phyloP scores from a whole-genome alignment of 1,140 invertebrate species.

The Agraylea sexmaculata region DNA sequence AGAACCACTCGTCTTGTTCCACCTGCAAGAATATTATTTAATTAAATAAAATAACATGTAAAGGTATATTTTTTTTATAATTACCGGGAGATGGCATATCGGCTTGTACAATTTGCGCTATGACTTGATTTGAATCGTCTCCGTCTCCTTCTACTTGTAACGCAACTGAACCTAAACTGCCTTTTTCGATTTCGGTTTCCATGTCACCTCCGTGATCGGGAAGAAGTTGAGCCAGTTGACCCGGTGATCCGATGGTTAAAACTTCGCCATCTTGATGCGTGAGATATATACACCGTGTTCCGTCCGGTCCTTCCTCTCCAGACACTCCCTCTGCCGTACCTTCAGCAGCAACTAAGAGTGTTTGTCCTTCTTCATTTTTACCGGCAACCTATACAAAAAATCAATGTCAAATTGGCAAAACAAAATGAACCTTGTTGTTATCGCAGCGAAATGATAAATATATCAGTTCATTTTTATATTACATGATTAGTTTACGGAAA shows the following conservation, averaged over 20 bases:
- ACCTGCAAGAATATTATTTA: constrained; percentile 38
- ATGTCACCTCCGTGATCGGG: constrained; percentile 25
- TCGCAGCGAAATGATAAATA: no score
- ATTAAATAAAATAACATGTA: constrained; percentile 3
- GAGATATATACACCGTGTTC: constrained; percentile 29
- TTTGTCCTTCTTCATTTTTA: constrained; percentile 64
- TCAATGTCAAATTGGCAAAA: no score
- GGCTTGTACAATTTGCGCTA: constrained; percentile 70
- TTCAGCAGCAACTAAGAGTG: constrained; percentile 52
- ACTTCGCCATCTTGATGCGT: constrained; percentile 26
- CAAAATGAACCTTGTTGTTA: no score
- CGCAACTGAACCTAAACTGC: constrained; percentile 37
- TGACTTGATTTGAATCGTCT: constrained; percentile 53
- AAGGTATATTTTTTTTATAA: constrained; percentile 9
- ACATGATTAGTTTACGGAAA: no score
- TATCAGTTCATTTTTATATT: no score
- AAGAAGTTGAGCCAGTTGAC: constrained; percentile 35
- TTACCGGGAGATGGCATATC: constrained; percentile 67
- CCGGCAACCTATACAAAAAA: constrained; percentile 49
- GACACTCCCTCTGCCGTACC: constrained; percentile 57
- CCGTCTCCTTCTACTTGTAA: constrained; percentile 44
- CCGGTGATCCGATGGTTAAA: constrained; percentile 31
- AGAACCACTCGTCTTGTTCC: constrained; percentile 69
- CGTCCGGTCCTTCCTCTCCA: constrained; percentile 59
- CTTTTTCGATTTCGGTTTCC: no score